These are phyloP conservation scores for Phengaris arion DNA, from an alignment of 2,888 invertebrate species.

Conservation along the genomic window DNA sequence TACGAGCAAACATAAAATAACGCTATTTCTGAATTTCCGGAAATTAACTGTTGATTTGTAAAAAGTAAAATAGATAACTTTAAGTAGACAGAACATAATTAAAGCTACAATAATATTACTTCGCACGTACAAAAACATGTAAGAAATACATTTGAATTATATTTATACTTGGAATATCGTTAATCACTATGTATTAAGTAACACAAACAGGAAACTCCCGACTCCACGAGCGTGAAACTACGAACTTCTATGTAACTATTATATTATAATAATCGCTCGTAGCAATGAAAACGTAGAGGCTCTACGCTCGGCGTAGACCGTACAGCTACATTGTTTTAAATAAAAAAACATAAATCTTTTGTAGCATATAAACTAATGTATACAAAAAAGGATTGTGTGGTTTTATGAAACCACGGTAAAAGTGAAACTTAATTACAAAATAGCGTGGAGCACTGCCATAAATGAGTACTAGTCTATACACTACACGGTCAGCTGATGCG, in stretches of 20 bases:
- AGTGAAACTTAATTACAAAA: too few relatives aligned
- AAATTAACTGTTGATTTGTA: background rate
- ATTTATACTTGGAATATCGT: background rate
- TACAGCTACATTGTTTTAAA: too few relatives aligned
- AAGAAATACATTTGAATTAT: background rate
- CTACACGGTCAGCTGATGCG: too few relatives aligned
- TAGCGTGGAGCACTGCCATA: too few relatives aligned
- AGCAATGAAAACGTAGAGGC: background rate
- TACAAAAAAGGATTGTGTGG: too few relatives aligned
- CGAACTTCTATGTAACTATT: constrained; percentile 1
- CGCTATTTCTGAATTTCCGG: background rate
- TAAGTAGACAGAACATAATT: too few relatives aligned
- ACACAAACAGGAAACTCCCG: constrained; percentile 1
- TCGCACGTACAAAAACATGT: too few relatives aligned
- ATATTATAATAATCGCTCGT: background rate
- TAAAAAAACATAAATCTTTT: too few relatives aligned
- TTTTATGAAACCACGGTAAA: too few relatives aligned
- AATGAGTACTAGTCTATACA: too few relatives aligned
- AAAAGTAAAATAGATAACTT: background rate
- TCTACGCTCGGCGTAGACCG: constrained; percentile 7
- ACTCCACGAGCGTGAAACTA: background rate
- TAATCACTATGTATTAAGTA: background rate
- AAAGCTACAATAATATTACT: too few relatives aligned
- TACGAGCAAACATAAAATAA: background rate
- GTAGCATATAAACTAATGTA: too few relatives aligned